Conservation (phyloP, 2,888 invertebrate species). For the Bellardia bayeri region DNA sequence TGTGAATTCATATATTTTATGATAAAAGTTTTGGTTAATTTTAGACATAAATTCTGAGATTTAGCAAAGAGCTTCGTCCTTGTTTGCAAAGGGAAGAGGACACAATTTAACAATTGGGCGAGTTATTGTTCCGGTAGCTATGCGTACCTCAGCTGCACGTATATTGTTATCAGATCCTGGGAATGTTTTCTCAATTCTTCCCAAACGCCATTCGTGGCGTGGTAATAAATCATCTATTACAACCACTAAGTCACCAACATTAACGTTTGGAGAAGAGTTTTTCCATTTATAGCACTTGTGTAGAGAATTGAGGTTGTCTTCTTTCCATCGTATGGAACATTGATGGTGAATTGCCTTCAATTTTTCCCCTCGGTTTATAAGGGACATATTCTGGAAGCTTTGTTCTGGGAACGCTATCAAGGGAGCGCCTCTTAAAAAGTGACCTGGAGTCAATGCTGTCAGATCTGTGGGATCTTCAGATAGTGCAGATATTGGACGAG, state of each 20-base stretch:
- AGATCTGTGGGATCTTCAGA: neutral
- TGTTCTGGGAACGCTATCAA: neutral
- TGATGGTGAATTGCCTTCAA: neutral
- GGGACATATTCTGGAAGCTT: too few relatives aligned
- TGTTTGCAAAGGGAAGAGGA: neutral
- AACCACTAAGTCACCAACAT: neutral
- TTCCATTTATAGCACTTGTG: neutral
- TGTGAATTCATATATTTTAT: neutral
- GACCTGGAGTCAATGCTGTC: neutral
- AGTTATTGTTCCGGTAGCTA: too few relatives aligned
- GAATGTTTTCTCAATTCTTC: neutral
- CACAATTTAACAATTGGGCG: too few relatives aligned
- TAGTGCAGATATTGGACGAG: neutral
- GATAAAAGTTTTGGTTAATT: neutral
- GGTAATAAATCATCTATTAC: neutral
- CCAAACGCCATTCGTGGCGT: too few relatives aligned
- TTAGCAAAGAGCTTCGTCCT: neutral
- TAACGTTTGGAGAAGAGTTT: neutral
- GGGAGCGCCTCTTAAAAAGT: slow-evolving; percentile 3
- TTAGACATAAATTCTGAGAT: neutral
- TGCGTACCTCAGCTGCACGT: neutral
- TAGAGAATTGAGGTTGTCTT: neutral
- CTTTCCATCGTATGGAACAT: slow-evolving; percentile 4
- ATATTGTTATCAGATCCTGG: neutral
- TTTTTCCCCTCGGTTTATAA: neutral